Conservation (phyloP, 2,113 vertebrate species). For the Oceanites oceanicus region DNA sequence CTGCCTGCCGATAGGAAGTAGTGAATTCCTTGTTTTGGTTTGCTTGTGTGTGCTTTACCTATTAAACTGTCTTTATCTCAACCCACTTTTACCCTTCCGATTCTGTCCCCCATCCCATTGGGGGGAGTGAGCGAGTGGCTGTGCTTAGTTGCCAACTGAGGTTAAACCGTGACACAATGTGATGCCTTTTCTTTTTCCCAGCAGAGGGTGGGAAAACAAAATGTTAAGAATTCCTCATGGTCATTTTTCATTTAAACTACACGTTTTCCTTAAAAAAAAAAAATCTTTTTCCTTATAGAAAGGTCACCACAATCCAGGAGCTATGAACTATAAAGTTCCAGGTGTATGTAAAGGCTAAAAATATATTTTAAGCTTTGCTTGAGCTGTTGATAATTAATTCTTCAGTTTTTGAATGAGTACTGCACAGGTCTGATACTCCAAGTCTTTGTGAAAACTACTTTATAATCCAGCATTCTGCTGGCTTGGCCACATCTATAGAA, state of each 20-base stretch:
- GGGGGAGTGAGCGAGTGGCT: too few species aligned
- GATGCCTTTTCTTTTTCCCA: neutral
- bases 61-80: too few species aligned
- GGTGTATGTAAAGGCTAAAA: neutral
- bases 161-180: neutral
- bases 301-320: neutral
- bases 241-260: neutral
- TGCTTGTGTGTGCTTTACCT: too few species aligned
- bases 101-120: too few species aligned
- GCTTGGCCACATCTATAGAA: neutral
- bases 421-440: neutral
- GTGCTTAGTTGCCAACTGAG: too few species aligned
- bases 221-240: constrained; percentile 22
- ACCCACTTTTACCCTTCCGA: too few species aligned
- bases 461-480: neutral
- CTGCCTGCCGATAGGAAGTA: too few species aligned
- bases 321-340: neutral
- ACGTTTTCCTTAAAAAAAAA: neutral
- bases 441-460: neutral
- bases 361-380: neutral
- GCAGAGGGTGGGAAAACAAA: neutral
- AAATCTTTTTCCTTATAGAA: neutral
- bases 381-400: neutral
- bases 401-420: neutral
- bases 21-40: too few species aligned